Percentiles rank a stretch among this genome's conserved stretches.
These are phyloP conservation scores for Parapristionchus giblindavisi DNA, from an alignment of 2,888 invertebrate species.

Conservation along the genomic window DNA sequence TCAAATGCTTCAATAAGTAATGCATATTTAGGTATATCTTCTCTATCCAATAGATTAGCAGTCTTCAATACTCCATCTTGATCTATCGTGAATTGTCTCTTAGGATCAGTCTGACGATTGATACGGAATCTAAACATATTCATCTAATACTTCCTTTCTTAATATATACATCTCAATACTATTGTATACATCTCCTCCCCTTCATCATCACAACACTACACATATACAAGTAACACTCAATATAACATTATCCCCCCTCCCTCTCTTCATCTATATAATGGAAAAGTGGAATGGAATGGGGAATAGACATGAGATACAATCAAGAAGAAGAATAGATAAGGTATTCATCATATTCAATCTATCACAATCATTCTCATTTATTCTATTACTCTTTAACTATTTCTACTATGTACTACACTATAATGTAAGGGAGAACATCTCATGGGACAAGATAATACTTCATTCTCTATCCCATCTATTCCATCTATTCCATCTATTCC, in stretches of 20 bases:
- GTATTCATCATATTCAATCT: too few species aligned
- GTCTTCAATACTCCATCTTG: constrained; percentile 94
- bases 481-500: too few species aligned
- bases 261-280: background rate
- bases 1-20: constrained; percentile 94
- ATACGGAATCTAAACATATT: constrained; percentile 74
- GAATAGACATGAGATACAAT: too few species aligned
- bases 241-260: constrained; percentile 14
- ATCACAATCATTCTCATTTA: too few species aligned
- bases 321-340: too few species aligned
- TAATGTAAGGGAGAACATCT: too few species aligned
- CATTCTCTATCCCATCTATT: too few species aligned
- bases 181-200: background rate
- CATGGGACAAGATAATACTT: too few species aligned
- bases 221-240: background rate
- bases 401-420: too few species aligned
- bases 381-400: too few species aligned
- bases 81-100: constrained; percentile 91
- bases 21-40: constrained; percentile 93
- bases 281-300: too few species aligned
- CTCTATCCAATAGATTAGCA: constrained; percentile 88
- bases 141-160: background rate
- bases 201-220: background rate
- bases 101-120: constrained; percentile 88
- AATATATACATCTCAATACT: too few species aligned